Conservation (phyloP, 2,888 invertebrate genomes). For the Criorhina ranunculi region DNA sequence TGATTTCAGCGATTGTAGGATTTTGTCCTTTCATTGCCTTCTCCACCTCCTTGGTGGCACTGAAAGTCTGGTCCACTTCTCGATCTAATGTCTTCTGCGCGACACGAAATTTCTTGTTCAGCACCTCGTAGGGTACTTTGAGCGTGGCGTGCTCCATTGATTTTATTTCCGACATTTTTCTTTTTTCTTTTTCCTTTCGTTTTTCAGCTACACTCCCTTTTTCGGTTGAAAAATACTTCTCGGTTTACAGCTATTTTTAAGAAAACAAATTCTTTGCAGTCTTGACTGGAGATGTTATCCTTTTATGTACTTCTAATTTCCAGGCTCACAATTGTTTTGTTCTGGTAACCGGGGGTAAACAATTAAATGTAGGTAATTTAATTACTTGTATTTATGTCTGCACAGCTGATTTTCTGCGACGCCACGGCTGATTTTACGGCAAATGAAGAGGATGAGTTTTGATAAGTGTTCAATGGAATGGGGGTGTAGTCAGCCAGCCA, state of each 20-base stretch:
- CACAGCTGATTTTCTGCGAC: slow-evolving; percentile 75
- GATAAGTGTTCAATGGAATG: slow-evolving; percentile 46
- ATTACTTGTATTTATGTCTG: slow-evolving; percentile 58
- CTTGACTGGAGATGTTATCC: background rate
- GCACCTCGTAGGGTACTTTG: slow-evolving; percentile 98
- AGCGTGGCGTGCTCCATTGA: slow-evolving; percentile 97
- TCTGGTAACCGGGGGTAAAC: slow-evolving; percentile 5
- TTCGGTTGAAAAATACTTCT: slow-evolving; percentile 16
- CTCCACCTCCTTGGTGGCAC: slow-evolving; percentile 89
- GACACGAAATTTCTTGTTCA: slow-evolving; percentile 98
- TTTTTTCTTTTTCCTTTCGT: slow-evolving; percentile 30
- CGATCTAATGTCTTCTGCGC: slow-evolving; percentile 97
- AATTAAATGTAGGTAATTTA: slow-evolving; percentile 37
- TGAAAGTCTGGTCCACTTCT: slow-evolving; percentile 95
- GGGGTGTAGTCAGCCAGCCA: slow-evolving; percentile 7
- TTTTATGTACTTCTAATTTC: background rate
- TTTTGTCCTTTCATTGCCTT: slow-evolving; percentile 84
- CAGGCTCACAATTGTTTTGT: background rate
- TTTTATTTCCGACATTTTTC: slow-evolving; percentile 94
- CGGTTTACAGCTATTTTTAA: slow-evolving; percentile 60
- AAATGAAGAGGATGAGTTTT: slow-evolving; percentile 48
- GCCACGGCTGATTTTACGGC: slow-evolving; percentile 72
- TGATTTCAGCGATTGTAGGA: slow-evolving; percentile 88
- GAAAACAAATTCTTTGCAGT: slow-evolving; percentile 13
- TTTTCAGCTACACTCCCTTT: slow-evolving; percentile 60